A percentile compares a stretch with the other conserved stretches of the same genome.
Evolutionary conservation across 2,113 vertebrate species (phyloP).

Genomic region (Danionella cerebrum): DNA sequence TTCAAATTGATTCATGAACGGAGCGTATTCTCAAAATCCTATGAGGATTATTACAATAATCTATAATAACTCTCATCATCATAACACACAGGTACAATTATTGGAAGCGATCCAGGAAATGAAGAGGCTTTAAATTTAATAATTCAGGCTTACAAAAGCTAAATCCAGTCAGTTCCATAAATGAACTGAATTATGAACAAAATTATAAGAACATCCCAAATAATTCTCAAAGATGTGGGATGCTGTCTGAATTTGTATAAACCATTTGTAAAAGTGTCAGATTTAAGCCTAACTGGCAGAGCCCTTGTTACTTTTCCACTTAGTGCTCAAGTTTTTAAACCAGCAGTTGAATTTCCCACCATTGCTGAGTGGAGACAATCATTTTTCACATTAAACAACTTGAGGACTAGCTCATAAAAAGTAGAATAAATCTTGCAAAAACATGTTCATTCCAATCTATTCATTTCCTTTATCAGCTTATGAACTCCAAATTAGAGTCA

Average conservation of each 20-base stretch:
- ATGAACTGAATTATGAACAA: neutral
- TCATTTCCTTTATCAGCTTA: too few relatives aligned
- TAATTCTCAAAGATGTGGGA: neutral
- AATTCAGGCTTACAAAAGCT: neutral
- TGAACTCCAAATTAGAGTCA: too few relatives aligned
- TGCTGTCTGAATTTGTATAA: neutral
- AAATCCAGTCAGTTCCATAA: neutral
- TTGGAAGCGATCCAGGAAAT: constrained; percentile 33
- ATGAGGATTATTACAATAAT: too few relatives aligned
- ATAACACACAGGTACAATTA: too few relatives aligned
- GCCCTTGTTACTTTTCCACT: neutral
- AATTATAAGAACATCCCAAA: neutral
- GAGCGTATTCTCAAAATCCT: too few relatives aligned
- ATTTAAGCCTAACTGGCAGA: neutral
- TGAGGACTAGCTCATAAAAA: too few relatives aligned
- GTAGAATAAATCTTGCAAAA: too few relatives aligned
- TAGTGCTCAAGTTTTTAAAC: too few relatives aligned
- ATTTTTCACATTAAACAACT: neutral
- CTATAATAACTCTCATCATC: too few relatives aligned
- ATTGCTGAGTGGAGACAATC: neutral
- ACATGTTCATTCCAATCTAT: too few relatives aligned
- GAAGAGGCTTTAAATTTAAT: constrained; percentile 25
- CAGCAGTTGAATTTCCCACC: too few relatives aligned
- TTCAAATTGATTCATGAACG: too few relatives aligned
- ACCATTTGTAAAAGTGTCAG: neutral